Percentiles rank a stretch among this genome's conserved stretches.
Evolutionary conservation across 2,113 vertebrate species (phyloP).

Genomic region (Rhabdornis inornatus): DNA sequence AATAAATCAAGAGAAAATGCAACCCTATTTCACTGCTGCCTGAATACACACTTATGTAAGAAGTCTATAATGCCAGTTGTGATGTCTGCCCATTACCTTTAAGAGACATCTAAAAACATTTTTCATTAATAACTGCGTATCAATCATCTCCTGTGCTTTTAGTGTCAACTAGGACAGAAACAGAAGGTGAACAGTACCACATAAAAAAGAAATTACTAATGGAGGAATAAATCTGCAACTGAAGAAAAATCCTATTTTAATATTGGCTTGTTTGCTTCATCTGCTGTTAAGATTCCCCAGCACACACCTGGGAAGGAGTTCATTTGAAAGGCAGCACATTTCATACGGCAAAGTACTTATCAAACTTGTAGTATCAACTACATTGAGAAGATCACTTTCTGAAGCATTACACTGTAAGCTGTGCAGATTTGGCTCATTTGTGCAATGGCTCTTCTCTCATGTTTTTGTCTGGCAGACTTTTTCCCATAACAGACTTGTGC

Average conservation of each 20-base stretch:
- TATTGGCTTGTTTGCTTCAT: background rate
- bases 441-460: background rate
- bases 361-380: background rate
- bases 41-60: background rate
- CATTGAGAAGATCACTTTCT: background rate
- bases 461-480: background rate
- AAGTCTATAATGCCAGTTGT: background rate
- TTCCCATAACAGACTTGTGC: background rate
- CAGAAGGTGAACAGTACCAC: background rate
- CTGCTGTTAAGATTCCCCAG: background rate
- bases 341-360: background rate
- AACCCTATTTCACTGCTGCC: background rate
- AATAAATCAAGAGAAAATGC: background rate
- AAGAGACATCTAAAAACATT: background rate
- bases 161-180: background rate
- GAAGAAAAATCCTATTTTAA: background rate
- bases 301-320: background rate
- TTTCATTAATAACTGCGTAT: background rate
- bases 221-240: background rate
- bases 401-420: background rate
- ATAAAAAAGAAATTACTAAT: background rate
- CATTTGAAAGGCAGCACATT: background rate
- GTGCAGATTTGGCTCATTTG: background rate
- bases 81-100: background rate
- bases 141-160: background rate